Evolutionary conservation across 2,797 vertebrate genomes (phyloP).

Genomic region (Lates japonicus): DNA sequence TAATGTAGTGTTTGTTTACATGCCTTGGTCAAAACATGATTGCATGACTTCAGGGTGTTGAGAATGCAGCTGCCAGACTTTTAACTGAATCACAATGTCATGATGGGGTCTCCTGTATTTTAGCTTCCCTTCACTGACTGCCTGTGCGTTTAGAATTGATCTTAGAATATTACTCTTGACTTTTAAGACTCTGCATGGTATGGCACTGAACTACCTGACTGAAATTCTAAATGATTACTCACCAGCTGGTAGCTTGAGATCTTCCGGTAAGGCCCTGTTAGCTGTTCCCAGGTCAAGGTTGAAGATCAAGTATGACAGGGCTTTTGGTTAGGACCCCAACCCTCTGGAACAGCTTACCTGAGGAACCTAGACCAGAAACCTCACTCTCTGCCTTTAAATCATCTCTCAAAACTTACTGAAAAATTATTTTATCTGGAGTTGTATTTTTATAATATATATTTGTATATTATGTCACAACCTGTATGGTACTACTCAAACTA

Average conservation of each 20-base stretch:
- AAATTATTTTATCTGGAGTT: too few species aligned
- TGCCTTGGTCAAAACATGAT: too few species aligned
- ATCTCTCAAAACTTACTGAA: too few species aligned
- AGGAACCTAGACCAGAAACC: too few species aligned
- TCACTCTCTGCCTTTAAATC: too few species aligned
- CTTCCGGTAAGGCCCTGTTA: neutral
- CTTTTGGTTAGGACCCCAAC: neutral
- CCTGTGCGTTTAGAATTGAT: neutral
- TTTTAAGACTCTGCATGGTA: neutral
- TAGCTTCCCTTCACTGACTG: neutral
- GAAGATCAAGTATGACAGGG: neutral
- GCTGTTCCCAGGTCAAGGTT: neutral
- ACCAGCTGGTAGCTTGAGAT: neutral
- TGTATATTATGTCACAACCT: too few species aligned
- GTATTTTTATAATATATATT: too few species aligned
- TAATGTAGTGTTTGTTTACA: too few species aligned
- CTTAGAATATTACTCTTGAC: neutral
- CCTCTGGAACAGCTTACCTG: neutral
- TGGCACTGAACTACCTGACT: neutral
- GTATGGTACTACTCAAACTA: too few species aligned
- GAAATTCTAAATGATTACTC: neutral
- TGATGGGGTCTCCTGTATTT: neutral
- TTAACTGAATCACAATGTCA: neutral
- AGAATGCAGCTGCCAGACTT: neutral
- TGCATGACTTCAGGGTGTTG: too few species aligned